These are phyloP conservation scores for Parapristionchus giblindavisi DNA, from an alignment of 2,888 invertebrate species.

Conservation along the genomic window DNA sequence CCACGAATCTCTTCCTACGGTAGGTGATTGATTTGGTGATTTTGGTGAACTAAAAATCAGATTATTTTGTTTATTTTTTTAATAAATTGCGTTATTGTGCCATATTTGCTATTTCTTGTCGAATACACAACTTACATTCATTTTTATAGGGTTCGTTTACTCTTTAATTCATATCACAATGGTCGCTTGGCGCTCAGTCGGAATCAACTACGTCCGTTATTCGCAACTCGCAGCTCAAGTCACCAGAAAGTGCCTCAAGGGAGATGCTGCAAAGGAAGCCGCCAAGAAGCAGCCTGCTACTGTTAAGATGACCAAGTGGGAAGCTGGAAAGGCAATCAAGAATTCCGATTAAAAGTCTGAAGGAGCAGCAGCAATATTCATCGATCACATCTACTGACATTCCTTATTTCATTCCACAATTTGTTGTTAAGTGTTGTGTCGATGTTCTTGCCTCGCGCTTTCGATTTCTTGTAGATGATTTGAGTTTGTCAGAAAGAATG, in stretches of 20 bases:
- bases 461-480: conserved; percentile 26
- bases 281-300: conserved; percentile 39
- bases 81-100: background rate
- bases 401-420: conserved; percentile 30
- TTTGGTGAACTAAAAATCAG: too few relatives aligned
- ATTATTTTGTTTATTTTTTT: background rate
- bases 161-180: conserved; percentile 32
- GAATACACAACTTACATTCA: too few relatives aligned
- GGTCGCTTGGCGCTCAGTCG: conserved; percentile 43
- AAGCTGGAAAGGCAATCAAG: conserved; percentile 38
- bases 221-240: conserved; percentile 89
- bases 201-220: conserved; percentile 88
- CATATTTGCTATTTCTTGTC: background rate
- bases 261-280: conserved; percentile 40
- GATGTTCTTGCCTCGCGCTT: conserved; percentile 34
- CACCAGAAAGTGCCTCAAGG: conserved; percentile 82
- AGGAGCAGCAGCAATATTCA: conserved; percentile 26
- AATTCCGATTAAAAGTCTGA: conserved; percentile 26
- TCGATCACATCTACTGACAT: conserved; percentile 32
- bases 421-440: conserved; percentile 36
- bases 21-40: background rate
- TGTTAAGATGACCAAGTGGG: conserved; percentile 39
- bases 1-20: background rate
- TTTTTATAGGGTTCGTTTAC: conserved; percentile 22
- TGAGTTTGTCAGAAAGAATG: conserved; percentile 18